Conservation (phyloP, 2,888 invertebrate genomes). For the Ennomos erosarius region DNA sequence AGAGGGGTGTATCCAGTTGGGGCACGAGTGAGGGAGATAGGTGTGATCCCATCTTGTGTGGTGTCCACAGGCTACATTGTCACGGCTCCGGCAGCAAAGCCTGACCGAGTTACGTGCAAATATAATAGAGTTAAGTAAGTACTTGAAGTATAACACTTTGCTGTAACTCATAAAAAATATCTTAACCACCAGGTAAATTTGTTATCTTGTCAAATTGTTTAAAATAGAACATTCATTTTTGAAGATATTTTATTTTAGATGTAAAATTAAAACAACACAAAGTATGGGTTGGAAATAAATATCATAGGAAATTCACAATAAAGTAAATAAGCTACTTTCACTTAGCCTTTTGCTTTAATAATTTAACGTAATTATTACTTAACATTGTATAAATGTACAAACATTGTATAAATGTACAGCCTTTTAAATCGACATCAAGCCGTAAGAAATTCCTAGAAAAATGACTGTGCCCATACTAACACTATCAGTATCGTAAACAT, state of each 20-base stretch:
- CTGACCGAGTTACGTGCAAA: conserved; percentile 72
- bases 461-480: conserved; percentile 48
- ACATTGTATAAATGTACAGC: too few species aligned
- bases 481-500: conserved; percentile 70
- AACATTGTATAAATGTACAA: too few species aligned
- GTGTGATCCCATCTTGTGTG: conserved; percentile 87
- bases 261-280: not conserved
- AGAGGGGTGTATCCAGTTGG: conserved; percentile 48
- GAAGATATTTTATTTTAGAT: not conserved
- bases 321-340: too few species aligned
- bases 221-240: not conserved
- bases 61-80: conserved; percentile 85
- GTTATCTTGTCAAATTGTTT: not conserved
- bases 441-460: conserved; percentile 9
- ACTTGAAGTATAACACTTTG: conserved; percentile 38
- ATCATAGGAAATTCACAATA: too few species aligned
- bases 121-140: conserved; percentile 54
- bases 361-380: too few species aligned
- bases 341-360: too few species aligned
- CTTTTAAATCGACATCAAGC: too few species aligned
- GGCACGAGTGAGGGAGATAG: conserved; percentile 62
- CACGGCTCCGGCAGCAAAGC: conserved; percentile 73
- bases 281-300: not conserved
- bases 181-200: too few species aligned
- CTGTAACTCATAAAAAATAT: conserved; percentile 3